Evolutionary conservation across 2,113 vertebrate genomes (phyloP), one percentile per base, ranked within the genome.

Genomic region (Cavia porcellus): DNA sequence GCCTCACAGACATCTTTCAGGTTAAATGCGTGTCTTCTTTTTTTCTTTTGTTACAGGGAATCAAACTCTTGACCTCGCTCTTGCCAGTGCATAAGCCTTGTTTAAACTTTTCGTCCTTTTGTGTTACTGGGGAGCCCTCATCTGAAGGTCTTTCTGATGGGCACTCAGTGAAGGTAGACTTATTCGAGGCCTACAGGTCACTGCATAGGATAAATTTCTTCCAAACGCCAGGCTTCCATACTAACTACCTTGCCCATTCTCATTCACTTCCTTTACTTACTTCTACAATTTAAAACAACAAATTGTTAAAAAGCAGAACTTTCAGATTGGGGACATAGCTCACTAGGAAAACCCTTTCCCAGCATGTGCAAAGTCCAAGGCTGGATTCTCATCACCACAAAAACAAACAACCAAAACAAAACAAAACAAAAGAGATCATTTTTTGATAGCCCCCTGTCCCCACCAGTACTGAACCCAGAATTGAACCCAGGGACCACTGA

Each of bases 211-310:
- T 28, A 50, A 50, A 20, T 42, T 70, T 94, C 20, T 72, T 87
- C 8, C 35, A 93, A 32, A 62, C 57, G 2, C 5, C 0, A 14
- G 55, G n/a, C 2, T 59, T 94, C 22, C 22, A 57, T 32, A 19
- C 32, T 47, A 13, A 79, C 35, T 19, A 85, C 59, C 42, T 35
- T 62, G 3, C 25, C 38, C 32, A 28, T 75, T 52, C 20, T 62
- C 47, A 72, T 25, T 47, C 42, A 86, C 74, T 89, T 86, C 25
- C 35, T 5, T 45, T 50, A 2, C 28, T 64, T 79, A 19, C 32
- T 91, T 91, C 13, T 25, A 64, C 86, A 11, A 12, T 93, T 94
- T 85, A 83, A 95, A 89, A 89, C 72, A 66, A 52, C 7, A 22
- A 32, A 7, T 52, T 74, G 12, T 52, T 92, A 4, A 57, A 86